Evolutionary conservation across 2,113 vertebrate species (phyloP).

Genomic region (Muntiacus reevesi): DNA sequence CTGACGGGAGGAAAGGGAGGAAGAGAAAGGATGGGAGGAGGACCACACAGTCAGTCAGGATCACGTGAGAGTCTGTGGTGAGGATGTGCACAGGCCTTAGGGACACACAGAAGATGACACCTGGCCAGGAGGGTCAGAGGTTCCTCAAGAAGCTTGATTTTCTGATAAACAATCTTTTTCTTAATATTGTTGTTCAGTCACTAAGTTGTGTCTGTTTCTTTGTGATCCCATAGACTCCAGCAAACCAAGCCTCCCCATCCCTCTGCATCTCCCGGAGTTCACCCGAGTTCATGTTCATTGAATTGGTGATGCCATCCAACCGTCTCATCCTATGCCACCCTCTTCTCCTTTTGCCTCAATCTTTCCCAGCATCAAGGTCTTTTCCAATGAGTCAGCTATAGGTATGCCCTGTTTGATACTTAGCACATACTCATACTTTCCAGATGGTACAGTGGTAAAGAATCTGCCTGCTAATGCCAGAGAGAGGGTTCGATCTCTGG

Average conservation of each 20-base stretch:
- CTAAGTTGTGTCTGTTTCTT: neutral
- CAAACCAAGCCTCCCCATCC: neutral
- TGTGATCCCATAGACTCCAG: neutral
- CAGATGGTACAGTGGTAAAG: neutral
- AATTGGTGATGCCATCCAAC: neutral
- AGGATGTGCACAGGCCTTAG: fast-evolving
- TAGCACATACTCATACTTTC: neutral
- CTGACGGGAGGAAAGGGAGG: fast-evolving
- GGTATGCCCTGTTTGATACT: neutral
- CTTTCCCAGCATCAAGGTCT: neutral
- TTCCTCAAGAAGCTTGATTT: neutral
- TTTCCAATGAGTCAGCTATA: neutral
- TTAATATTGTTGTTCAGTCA: neutral
- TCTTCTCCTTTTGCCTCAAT: neutral
- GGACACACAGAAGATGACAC: neutral
- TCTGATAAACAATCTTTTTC: neutral
- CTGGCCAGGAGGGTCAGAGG: neutral
- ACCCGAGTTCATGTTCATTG: neutral
- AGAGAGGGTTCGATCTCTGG: neutral
- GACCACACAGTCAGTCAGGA: fast-evolving
- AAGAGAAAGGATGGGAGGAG: neutral
- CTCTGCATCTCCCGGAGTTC: neutral
- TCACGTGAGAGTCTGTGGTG: fast-evolving
- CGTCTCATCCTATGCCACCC: neutral
- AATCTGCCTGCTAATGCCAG: neutral